A percentile compares a stretch with the other conserved stretches of the same genome.
Conservation (phyloP, 2,888 invertebrate genomes). For the Hybos culiciformis region DNA sequence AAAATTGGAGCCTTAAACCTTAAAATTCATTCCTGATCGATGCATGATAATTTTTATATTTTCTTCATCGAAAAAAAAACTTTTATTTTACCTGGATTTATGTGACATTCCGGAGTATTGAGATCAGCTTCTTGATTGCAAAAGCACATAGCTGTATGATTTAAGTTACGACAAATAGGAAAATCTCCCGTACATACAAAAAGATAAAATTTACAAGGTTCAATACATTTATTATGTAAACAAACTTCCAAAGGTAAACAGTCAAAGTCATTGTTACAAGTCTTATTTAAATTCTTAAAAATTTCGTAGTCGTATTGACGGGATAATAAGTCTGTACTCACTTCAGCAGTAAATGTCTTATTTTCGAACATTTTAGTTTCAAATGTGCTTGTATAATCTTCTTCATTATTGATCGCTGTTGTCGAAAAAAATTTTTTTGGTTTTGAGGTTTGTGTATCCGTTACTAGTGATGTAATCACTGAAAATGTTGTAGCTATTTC, state of each 20-base stretch:
- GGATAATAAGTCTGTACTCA: no score
- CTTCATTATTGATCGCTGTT: no score
- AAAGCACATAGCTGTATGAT: slow-evolving; percentile 43
- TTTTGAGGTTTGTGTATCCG: no score
- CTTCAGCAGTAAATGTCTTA: no score
- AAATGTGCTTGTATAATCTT: no score
- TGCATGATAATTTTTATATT: slow-evolving; percentile 20
- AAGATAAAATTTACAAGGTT: slow-evolving; percentile 39
- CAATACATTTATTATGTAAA: slow-evolving; percentile 37
- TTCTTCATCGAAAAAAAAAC: slow-evolving; percentile 8
- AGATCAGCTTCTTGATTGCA: slow-evolving; percentile 37
- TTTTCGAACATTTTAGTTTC: no score
- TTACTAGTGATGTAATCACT: no score
- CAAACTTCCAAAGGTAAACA: slow-evolving; percentile 38
- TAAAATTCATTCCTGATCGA: slow-evolving; percentile 23
- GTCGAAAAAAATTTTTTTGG: no score
- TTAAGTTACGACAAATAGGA: slow-evolving; percentile 38
- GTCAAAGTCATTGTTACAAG: slow-evolving; percentile 27
- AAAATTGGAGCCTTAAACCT: slow-evolving; percentile 18
- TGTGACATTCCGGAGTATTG: slow-evolving; percentile 41
- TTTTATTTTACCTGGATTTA: slow-evolving; percentile 44
- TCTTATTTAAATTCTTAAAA: slow-evolving; percentile 12
- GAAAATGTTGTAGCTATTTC: no score
- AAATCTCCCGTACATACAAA: slow-evolving; percentile 30
- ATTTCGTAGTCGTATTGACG: no score